Conservation (phyloP, 2,888 invertebrate species). For the Rhagonycha fulva region DNA sequence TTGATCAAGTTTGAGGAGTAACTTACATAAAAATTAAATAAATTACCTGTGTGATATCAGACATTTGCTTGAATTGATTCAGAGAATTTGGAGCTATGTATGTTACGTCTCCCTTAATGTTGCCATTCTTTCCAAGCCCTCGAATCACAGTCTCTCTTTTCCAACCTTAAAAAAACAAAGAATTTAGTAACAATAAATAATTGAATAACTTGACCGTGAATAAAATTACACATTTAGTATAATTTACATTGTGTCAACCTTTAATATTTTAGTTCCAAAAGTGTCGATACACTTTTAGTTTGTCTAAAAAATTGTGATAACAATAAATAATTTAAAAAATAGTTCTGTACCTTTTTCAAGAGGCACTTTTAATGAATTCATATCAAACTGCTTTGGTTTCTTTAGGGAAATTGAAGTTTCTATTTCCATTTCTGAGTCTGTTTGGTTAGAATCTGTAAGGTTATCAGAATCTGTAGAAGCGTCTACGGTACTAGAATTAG, state of each 20-base stretch:
- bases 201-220: no score
- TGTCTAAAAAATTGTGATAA: no score
- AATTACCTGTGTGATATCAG: slow-evolving; percentile 67
- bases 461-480: slow-evolving; percentile 65
- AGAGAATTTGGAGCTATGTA: slow-evolving; percentile 75
- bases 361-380: slow-evolving; percentile 66
- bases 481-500: slow-evolving; percentile 58
- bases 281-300: no score
- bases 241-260: no score
- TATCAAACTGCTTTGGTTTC: slow-evolving; percentile 59
- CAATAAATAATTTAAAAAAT: slow-evolving; percentile 1
- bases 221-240: no score
- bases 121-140: slow-evolving; percentile 83
- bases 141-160: slow-evolving; percentile 89
- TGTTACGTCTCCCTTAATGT: slow-evolving; percentile 90
- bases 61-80: slow-evolving; percentile 65
- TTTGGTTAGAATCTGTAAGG: slow-evolving; percentile 62
- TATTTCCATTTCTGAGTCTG: slow-evolving; percentile 61
- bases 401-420: slow-evolving; percentile 49
- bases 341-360: slow-evolving; percentile 58
- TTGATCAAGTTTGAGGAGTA: not conserved
- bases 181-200: not conserved
- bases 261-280: no score
- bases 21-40: not conserved
- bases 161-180: slow-evolving; percentile 67